Conservation (phyloP, 30 jellyfish, hydroid and myxozoan genomes). For the Calvadosia cruxmelitensis region DNA sequence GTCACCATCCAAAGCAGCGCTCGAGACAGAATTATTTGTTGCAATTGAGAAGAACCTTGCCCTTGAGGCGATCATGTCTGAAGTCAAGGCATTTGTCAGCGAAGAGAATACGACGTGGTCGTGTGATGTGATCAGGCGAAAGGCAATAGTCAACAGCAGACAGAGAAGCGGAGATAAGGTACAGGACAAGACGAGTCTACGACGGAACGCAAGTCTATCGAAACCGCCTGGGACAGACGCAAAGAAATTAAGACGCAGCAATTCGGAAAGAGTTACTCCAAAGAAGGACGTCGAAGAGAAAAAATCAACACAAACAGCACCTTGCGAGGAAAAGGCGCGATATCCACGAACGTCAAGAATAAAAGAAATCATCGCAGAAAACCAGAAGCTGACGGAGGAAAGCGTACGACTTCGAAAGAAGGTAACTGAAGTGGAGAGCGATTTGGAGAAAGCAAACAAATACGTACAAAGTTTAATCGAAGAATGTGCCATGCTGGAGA, state of each 20-base stretch:
- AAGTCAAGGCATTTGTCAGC: conserved; percentile 11
- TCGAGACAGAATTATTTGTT: conserved; percentile 74
- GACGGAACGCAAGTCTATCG: not conserved
- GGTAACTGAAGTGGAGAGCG: conserved; percentile 30
- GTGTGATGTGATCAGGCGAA: not conserved
- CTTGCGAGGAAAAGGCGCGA: not conserved
- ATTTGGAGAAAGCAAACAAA: conserved; percentile 30
- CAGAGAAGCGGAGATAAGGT: not conserved
- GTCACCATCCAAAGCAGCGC: conserved; percentile 26
- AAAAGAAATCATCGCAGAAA: not conserved
- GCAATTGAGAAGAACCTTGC: conserved; percentile 65
- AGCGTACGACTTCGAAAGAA: not conserved
- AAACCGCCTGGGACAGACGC: not conserved
- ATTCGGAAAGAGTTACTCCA: not conserved
- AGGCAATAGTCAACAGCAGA: not conserved
- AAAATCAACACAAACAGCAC: not conserved
- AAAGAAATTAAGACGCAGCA: not conserved
- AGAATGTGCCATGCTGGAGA: conserved; percentile 51
- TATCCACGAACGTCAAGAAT: not conserved
- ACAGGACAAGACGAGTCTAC: not conserved
- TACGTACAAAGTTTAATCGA: conserved; percentile 36
- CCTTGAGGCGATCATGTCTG: conserved; percentile 54
- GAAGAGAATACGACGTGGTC: not conserved
- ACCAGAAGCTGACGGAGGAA: not conserved
- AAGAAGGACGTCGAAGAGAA: not conserved